Percentiles rank a stretch among this genome's conserved stretches.
These are phyloP conservation scores for Drosophila neocordata DNA, from an alignment of 1,140 invertebrate genomes.

Conservation along the genomic window DNA sequence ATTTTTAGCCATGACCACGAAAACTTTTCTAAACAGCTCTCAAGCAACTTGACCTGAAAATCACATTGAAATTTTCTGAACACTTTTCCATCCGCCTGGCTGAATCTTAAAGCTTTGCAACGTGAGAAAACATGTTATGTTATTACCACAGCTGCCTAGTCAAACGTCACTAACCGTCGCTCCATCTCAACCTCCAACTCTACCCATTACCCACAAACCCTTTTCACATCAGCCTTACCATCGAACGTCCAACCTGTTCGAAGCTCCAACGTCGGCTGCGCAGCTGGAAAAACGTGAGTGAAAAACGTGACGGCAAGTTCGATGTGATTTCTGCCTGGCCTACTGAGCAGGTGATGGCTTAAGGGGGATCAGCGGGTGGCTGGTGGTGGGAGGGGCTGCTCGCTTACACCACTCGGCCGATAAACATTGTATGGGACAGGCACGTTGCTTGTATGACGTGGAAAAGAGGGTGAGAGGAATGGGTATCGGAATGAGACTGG, in stretches of 20 bases:
- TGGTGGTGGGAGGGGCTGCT: not conserved
- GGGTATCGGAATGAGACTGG: not conserved
- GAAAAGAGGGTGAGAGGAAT: not conserved
- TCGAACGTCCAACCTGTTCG: conserved; percentile 66
- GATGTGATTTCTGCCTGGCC: conserved; percentile 64
- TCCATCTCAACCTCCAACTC: not conserved
- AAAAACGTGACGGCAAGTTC: conserved; percentile 73
- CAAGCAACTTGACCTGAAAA: conserved; percentile 59
- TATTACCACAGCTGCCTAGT: conserved; percentile 58
- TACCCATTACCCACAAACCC: conserved; percentile 25
- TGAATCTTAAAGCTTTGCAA: conserved; percentile 44
- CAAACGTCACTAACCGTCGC: conserved; percentile 29
- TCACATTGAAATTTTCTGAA: conserved; percentile 25
- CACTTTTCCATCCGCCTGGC: conserved; percentile 28
- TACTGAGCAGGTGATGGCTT: conserved; percentile 55
- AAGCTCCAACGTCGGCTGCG: conserved; percentile 31
- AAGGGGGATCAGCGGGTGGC: not conserved
- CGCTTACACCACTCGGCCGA: conserved; percentile 47
- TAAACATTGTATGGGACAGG: conserved; percentile 51
- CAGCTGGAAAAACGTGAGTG: conserved; percentile 72
- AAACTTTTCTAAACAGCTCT: conserved; percentile 41
- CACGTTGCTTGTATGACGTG: conserved; percentile 39
- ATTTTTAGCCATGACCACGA: conserved; percentile 7
- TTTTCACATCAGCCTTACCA: conserved; percentile 6
- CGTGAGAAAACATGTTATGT: conserved; percentile 58